These are phyloP conservation scores for Conomelus anceps DNA, from an alignment of 2,888 invertebrate genomes.

Conservation along the genomic window DNA sequence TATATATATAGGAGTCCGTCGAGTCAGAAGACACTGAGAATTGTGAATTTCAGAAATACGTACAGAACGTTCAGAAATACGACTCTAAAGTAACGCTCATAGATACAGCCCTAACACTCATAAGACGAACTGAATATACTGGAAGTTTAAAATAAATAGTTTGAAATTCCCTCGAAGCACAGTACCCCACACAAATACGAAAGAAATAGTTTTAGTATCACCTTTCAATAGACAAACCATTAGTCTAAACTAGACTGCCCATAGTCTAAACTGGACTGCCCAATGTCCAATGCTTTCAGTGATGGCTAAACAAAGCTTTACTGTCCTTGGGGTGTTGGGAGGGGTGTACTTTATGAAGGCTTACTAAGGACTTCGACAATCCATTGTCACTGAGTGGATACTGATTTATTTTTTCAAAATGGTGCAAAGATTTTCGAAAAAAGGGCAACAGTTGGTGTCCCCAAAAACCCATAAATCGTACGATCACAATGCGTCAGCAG, in stretches of 20 bases:
- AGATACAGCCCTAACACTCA: too few relatives aligned
- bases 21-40: too few relatives aligned
- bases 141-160: too few relatives aligned
- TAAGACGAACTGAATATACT: too few relatives aligned
- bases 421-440: too few relatives aligned
- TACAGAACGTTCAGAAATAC: too few relatives aligned
- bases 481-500: background rate
- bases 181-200: background rate
- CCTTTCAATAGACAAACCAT: background rate
- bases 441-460: background rate
- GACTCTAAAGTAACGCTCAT: too few relatives aligned
- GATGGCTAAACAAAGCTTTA: background rate
- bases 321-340: too few relatives aligned
- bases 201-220: background rate
- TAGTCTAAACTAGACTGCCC: background rate
- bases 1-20: too few relatives aligned
- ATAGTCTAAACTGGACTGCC: background rate
- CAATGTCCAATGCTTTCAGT: background rate
- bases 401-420: background rate
- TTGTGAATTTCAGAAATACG: too few relatives aligned
- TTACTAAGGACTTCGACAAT: background rate
- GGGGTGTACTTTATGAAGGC: background rate
- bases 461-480: background rate
- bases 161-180: too few relatives aligned
- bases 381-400: background rate